Evolutionary conservation across 2,113 vertebrate species (phyloP).

Genomic region (Zingel zingel): DNA sequence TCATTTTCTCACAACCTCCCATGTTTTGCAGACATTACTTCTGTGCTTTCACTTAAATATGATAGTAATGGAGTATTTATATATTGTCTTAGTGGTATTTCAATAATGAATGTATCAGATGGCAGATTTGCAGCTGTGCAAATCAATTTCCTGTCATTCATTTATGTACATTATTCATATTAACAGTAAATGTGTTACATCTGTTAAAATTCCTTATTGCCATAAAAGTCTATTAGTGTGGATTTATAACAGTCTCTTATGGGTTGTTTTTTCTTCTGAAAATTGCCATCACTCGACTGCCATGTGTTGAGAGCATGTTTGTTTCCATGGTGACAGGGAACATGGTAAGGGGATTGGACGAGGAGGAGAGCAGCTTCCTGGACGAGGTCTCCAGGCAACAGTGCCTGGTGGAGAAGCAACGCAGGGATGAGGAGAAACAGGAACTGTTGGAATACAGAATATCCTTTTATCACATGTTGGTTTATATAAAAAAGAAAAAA

Average conservation of each 20-base stretch:
- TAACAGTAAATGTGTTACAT: not conserved
- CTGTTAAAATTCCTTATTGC: not conserved
- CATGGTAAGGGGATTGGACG: slow-evolving; percentile 98
- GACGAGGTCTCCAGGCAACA: slow-evolving; percentile 98
- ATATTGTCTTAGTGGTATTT: no score
- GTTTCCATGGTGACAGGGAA: slow-evolving; percentile 90
- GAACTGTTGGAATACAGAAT: slow-evolving; percentile 96
- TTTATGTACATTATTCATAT: no score
- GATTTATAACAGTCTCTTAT: slow-evolving; percentile 2
- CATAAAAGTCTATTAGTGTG: not conserved
- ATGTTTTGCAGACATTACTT: no score
- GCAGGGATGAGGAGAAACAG: slow-evolving; percentile 93
- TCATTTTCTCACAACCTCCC: no score
- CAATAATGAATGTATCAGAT: no score
- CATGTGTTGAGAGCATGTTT: slow-evolving; percentile 60
- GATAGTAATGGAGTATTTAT: no score
- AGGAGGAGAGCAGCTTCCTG: slow-evolving; percentile 96
- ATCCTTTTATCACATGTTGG: slow-evolving; percentile 87
- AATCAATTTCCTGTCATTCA: no score
- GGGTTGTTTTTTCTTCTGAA: slow-evolving; percentile 22
- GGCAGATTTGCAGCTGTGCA: no score
- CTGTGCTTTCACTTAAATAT: no score
- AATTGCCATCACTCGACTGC: slow-evolving; percentile 35
- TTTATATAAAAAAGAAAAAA: not conserved
- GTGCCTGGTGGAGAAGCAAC: slow-evolving; percentile 94